phyloP scores from a whole-genome alignment of 2,113 vertebrate species.

The Sylvicapra grimmia region DNA sequence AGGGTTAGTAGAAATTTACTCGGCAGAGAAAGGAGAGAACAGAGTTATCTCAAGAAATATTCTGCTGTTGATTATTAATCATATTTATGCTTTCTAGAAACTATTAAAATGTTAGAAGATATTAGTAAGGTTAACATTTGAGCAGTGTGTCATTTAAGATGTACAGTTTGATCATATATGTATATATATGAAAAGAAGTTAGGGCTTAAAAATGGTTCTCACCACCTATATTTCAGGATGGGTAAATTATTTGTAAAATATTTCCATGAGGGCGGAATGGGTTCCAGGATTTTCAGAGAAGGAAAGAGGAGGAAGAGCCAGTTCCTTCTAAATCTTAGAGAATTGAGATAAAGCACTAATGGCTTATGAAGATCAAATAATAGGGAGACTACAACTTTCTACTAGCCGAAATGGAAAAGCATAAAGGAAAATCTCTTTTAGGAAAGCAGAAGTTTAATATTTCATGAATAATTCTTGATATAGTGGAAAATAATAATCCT shows the following conservation, averaged over 20 bases:
- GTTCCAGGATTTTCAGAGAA: background rate
- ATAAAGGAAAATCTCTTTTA: constrained; percentile 6
- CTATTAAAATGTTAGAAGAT: constrained; percentile 16
- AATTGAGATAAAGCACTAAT: background rate
- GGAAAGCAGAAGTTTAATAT: constrained; percentile 22
- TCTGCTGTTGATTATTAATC: background rate
- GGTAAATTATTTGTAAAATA: background rate
- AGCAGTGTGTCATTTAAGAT: background rate
- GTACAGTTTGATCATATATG: background rate
- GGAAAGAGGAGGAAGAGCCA: background rate
- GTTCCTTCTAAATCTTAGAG: background rate
- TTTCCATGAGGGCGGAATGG: background rate
- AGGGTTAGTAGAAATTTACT: background rate
- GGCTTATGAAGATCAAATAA: background rate
- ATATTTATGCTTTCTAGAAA: background rate
- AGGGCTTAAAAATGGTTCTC: background rate
- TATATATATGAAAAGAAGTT: background rate
- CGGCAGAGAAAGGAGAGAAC: background rate
- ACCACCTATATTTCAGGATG: background rate
- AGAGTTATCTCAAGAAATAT: background rate
- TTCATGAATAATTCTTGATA: constrained; percentile 34
- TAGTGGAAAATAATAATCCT: constrained; percentile 36
- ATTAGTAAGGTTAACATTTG: constrained; percentile 5
- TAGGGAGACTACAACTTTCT: background rate
- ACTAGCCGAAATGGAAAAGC: background rate